Evolutionary conservation across 2,888 invertebrate species (phyloP).

Genomic region (Callosobruchus maculatus): DNA sequence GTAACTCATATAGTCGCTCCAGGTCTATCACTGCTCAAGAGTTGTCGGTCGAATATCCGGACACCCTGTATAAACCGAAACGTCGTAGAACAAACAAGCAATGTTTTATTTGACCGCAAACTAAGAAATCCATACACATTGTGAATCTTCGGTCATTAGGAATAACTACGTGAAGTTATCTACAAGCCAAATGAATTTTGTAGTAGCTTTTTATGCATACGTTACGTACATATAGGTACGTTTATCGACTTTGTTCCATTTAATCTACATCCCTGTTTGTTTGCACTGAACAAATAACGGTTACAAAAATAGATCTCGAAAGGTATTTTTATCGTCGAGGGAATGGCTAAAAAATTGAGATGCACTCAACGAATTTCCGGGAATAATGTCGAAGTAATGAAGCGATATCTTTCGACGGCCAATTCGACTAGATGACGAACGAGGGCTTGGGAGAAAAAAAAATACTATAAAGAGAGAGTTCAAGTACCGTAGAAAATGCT

Average conservation of each 20-base stretch:
- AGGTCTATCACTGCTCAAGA: too few species aligned
- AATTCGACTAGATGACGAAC: background rate
- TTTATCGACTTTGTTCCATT: background rate
- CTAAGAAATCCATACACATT: too few species aligned
- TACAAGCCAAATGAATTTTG: too few species aligned
- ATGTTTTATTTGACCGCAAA: too few species aligned
- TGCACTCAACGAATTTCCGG: background rate
- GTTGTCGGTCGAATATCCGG: too few species aligned
- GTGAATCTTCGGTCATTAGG: too few species aligned
- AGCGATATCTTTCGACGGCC: background rate
- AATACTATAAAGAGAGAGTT: too few species aligned
- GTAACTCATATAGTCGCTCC: too few species aligned
- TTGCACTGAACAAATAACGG: background rate
- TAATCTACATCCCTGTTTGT: background rate
- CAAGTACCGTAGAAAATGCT: too few species aligned
- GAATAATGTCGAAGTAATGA: background rate
- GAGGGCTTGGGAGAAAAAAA: background rate
- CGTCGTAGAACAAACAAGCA: too few species aligned
- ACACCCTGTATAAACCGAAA: too few species aligned
- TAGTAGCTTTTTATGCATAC: background rate
- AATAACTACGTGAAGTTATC: too few species aligned
- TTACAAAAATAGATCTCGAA: background rate
- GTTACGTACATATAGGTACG: background rate
- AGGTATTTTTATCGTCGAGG: background rate
- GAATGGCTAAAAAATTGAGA: background rate